Evolutionary conservation across 1,140 invertebrate species (phyloP), one percentile per base, ranked within the genome.

Genomic region (Hormaphis cornu): DNA sequence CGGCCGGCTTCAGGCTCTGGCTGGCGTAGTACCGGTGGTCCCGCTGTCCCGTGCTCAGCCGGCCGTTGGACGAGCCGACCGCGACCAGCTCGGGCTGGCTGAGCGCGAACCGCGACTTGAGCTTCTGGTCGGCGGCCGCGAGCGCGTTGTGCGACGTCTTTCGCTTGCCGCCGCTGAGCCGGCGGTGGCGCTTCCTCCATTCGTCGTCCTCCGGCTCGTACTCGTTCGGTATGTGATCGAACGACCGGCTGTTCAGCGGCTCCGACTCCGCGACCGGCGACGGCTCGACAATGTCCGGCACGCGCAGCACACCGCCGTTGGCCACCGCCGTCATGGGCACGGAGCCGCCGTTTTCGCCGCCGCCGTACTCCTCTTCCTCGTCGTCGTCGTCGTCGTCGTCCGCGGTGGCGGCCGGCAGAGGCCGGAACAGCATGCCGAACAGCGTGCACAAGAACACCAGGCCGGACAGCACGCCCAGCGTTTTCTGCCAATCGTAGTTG

Each of bases 361-460:
- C 24, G 30, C 10, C 24, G 40, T n/a, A 10, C 10, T 28, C 40
- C 20, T 26, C 28, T 53, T 70, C 33, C 22, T 40, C 69, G 7
- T 28, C 14, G 9, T 33, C 28, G n/a, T n/a, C n/a, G n/a, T 20
- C 54, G 2, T 26, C 37, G n/a, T n/a, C n/a, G n/a, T n/a, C n/a
- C n/a, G n/a, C n/a, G n/a, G n/a, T n/a, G 20, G 26, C 53, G 12
- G 22, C 12, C 9, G 59, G 53, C 14, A 76, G 54, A 0, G 88
- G 91, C 50, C 87, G 80, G 76, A 95, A 95, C 73, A 95, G 80
- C 0, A 86, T 82, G 12, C 93, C 93, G 72, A 94, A 90, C 18
- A 93, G 81, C 26, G 88, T 84, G 76, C 92, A 95, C 74, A 88
- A 85, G 1, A 96, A 79, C 22, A 93, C 85, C 0, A 95, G 80